A percentile compares a stretch with the other conserved stretches of the same genome.
phyloP scores from a whole-genome alignment of 2,888 invertebrate genomes.

The Hololepta plana region DNA sequence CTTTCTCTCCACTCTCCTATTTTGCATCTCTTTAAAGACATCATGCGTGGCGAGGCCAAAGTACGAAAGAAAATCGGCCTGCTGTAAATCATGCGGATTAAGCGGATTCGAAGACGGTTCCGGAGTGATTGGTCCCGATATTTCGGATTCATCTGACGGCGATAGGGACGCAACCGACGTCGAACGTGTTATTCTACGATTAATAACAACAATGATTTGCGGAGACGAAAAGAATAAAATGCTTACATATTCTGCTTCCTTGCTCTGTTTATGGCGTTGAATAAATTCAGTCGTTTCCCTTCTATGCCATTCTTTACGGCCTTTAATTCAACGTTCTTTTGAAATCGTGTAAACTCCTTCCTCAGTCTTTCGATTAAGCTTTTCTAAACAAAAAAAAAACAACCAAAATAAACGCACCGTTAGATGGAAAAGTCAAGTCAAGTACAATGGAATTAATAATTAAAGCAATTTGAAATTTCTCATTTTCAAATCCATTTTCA shows the following conservation, averaged over 20 bases:
- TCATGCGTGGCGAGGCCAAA: slow-evolving; percentile 31
- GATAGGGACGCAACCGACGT: slow-evolving; percentile 20
- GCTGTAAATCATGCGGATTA: slow-evolving; percentile 22
- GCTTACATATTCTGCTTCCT: slow-evolving; percentile 27
- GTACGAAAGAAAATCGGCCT: slow-evolving; percentile 26
- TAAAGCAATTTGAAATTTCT: too few species aligned
- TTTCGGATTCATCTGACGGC: slow-evolving; percentile 22
- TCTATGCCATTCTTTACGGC: slow-evolving; percentile 20
- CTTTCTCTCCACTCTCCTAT: slow-evolving; percentile 32
- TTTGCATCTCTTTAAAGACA: slow-evolving; percentile 30
- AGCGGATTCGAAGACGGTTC: slow-evolving; percentile 17
- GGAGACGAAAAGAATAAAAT: slow-evolving; percentile 5
- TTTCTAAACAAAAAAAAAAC: slow-evolving; percentile 18
- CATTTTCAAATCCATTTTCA: too few species aligned
- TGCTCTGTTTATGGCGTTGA: slow-evolving; percentile 21
- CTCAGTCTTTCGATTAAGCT: slow-evolving; percentile 20
- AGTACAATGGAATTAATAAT: too few species aligned
- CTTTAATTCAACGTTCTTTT: slow-evolving; percentile 19
- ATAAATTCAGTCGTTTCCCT: slow-evolving; percentile 21
- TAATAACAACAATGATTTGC: slow-evolving; percentile 3
- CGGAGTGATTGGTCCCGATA: slow-evolving; percentile 18
- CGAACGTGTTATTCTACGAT: slow-evolving; percentile 16
- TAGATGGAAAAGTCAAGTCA: slow-evolving; percentile 3
- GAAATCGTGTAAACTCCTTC: slow-evolving; percentile 20
- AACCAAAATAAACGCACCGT: slow-evolving; percentile 3